A percentile compares a stretch with the other conserved stretches of the same genome.
phyloP scores from a whole-genome alignment of 2,113 vertebrate genomes.

The Suricata suricatta region DNA sequence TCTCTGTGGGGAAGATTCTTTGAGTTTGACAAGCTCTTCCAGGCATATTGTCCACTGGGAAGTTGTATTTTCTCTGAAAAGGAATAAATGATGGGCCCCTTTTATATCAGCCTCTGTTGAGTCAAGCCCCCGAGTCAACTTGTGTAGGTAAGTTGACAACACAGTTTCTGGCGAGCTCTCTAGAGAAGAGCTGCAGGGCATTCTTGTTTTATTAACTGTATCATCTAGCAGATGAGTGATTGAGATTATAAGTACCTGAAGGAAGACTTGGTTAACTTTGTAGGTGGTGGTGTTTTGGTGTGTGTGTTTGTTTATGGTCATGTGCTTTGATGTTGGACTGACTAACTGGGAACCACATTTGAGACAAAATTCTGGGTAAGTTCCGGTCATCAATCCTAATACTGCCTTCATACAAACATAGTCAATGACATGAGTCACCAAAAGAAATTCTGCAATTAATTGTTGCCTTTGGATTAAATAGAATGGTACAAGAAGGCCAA shows the following conservation, averaged over 20 bases:
- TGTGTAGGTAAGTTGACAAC: neutral
- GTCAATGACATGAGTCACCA: neutral
- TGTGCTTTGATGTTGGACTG: neutral
- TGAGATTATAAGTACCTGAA: neutral
- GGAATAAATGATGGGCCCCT: neutral
- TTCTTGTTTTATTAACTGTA: neutral
- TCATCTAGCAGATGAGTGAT: neutral
- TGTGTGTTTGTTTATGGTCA: neutral
- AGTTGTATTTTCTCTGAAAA: constrained; percentile 16
- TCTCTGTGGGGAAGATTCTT: neutral
- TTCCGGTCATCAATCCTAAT: neutral
- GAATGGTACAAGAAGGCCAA: neutral
- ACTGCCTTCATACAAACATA: neutral
- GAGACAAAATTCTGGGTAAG: neutral
- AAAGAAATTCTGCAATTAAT: neutral
- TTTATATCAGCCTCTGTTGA: neutral
- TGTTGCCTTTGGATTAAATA: neutral
- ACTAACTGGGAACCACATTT: neutral
- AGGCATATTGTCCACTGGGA: neutral
- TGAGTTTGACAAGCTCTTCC: neutral
- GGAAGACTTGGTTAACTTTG: neutral
- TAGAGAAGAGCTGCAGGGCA: neutral
- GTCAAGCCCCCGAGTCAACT: neutral
- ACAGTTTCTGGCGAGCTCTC: neutral
- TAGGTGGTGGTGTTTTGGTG: neutral